phyloP scores from a whole-genome alignment of 2,113 vertebrate species.

The Tauraco erythrolophus region DNA sequence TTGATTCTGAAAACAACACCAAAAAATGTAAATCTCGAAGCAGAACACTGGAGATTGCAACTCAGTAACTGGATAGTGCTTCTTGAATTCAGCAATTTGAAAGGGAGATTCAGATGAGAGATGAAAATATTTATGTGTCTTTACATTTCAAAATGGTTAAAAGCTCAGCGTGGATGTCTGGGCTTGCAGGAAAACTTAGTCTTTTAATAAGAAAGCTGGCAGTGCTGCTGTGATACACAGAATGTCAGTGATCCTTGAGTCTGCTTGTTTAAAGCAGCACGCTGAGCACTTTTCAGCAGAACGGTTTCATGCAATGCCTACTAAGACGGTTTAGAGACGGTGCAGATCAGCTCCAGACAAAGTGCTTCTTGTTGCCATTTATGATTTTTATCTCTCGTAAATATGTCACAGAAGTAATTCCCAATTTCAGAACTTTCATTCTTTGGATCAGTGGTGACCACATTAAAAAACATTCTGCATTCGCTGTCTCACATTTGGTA shows the following conservation, averaged over 20 bases:
- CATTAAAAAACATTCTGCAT: not conserved
- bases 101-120: not conserved
- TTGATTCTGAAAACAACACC: slow-evolving; percentile 57
- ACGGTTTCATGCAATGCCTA: slow-evolving; percentile 20
- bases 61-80: not conserved
- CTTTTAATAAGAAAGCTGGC: slow-evolving; percentile 41
- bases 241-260: slow-evolving; percentile 58
- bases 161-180: not conserved
- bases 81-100: slow-evolving; percentile 7
- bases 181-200: slow-evolving; percentile 24
- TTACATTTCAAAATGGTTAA: slow-evolving; percentile 43
- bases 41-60: not conserved
- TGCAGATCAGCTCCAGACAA: slow-evolving; percentile 63
- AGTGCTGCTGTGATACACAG: slow-evolving; percentile 43
- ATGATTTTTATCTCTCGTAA: slow-evolving; percentile 54
- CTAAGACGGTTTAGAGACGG: slow-evolving; percentile 47
- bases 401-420: slow-evolving; percentile 54
- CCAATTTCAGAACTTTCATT: slow-evolving; percentile 26
- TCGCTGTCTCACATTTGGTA: not conserved
- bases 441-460: slow-evolving; percentile 14
- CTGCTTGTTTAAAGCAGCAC: slow-evolving; percentile 58
- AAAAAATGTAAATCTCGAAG: slow-evolving; percentile 28
- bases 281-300: slow-evolving; percentile 58
- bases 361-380: slow-evolving; percentile 19
- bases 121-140: not conserved